Percentiles rank a stretch among this genome's conserved stretches.
phyloP scores from a whole-genome alignment of 64 coral and sea anemone genomes.

The Dendrophyllia cribrosa region DNA sequence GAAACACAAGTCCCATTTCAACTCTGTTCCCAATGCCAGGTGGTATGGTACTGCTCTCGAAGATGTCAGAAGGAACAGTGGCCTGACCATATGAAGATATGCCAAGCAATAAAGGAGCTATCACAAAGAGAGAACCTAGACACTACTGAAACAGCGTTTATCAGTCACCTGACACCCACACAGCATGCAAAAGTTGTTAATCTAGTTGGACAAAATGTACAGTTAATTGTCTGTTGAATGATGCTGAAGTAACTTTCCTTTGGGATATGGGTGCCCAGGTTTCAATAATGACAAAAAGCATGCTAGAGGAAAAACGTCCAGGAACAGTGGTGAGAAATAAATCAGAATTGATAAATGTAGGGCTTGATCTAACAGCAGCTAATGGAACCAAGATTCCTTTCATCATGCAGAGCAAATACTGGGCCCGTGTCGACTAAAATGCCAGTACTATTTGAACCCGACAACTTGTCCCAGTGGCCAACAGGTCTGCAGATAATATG shows the following conservation, averaged over 20 bases:
- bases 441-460: constrained; percentile 69
- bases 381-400: constrained; percentile 26
- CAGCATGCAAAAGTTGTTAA: constrained; percentile 31
- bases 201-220: constrained; percentile 14
- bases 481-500: constrained; percentile 67
- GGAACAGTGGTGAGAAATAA: not conserved
- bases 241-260: not conserved
- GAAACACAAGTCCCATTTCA: not conserved
- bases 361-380: constrained; percentile 32
- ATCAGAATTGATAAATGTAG: constrained; percentile 10
- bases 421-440: constrained; percentile 46
- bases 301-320: constrained; percentile 44
- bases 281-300: constrained; percentile 25
- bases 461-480: constrained; percentile 60
- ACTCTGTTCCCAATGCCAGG: not conserved
- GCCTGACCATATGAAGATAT: not conserved
- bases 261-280: constrained; percentile 61
- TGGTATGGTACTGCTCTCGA: not conserved
- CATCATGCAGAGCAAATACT: constrained; percentile 66
- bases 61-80: constrained; percentile 7
- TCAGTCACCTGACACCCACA: not conserved
- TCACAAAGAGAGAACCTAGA: not conserved
- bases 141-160: not conserved
- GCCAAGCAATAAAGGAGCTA: not conserved
- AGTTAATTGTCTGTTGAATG: not conserved